Evolutionary conservation across 2,888 invertebrate genomes (phyloP).

Genomic region (Caenorhabditis parvicauda): DNA sequence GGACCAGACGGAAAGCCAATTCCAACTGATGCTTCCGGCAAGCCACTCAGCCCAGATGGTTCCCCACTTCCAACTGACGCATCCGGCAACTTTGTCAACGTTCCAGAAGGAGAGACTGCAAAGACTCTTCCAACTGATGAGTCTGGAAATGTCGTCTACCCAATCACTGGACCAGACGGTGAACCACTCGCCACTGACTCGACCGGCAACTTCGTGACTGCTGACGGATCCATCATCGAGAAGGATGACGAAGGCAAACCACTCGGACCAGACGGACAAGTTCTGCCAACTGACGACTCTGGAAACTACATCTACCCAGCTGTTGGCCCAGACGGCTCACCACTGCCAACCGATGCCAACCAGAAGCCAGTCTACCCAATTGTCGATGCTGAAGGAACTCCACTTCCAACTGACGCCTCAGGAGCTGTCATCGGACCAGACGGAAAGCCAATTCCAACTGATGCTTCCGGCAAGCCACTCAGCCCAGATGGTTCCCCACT

Average conservation of each 20-base stretch:
- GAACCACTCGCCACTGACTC: constrained; percentile 9
- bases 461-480: constrained; percentile 31
- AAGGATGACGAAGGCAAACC: constrained; percentile 26
- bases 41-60: constrained; percentile 12
- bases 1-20: constrained; percentile 29
- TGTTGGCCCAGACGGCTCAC: constrained; percentile 2
- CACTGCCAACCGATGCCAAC: constrained; percentile 21
- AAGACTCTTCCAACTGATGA: constrained; percentile 30
- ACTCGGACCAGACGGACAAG: constrained; percentile 8
- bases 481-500: constrained; percentile 13
- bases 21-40: constrained; percentile 39
- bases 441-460: constrained; percentile 29
- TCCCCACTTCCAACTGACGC: constrained; percentile 37
- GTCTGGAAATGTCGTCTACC: constrained; percentile 22
- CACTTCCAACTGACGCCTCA: constrained; percentile 9
- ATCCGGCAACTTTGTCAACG: constrained; percentile 19
- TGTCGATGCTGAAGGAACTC: constrained; percentile 8
- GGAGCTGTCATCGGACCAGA: constrained; percentile 32
- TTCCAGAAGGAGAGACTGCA: constrained; percentile 18
- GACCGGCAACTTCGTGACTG: constrained; percentile 6
- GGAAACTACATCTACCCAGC: constrained; percentile 4
- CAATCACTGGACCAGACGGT: constrained; percentile 26
- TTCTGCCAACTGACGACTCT: constrained; percentile 13
- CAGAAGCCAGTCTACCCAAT: constrained; percentile 15
- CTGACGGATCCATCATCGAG: constrained; percentile 10